Percentiles rank a stretch among this genome's conserved stretches.
phyloP scores from a whole-genome alignment of 2,888 invertebrate genomes.

The Pterostichus niger region DNA sequence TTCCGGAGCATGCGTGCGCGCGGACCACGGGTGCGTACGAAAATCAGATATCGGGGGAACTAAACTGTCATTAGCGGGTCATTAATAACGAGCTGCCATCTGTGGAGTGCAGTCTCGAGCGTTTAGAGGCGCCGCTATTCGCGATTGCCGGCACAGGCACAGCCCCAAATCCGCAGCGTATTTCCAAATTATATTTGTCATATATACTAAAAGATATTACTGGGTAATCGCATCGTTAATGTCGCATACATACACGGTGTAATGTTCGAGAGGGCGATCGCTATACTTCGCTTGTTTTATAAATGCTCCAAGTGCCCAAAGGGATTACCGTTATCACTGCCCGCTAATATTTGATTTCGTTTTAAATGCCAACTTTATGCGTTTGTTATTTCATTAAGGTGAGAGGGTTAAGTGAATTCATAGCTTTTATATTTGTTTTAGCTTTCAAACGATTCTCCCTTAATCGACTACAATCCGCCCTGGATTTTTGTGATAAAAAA shows the following conservation, averaged over 20 bases:
- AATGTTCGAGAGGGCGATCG: slow-evolving; percentile 1
- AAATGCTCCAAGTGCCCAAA: slow-evolving; percentile 6
- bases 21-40: slow-evolving; percentile 58
- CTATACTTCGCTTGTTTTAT: slow-evolving; percentile 20
- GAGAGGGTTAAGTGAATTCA: slow-evolving; percentile 53
- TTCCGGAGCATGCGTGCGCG: slow-evolving; percentile 25
- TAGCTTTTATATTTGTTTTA: slow-evolving; percentile 50
- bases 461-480: slow-evolving; percentile 27
- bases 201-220: slow-evolving; percentile 60
- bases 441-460: not conserved
- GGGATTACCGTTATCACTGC: slow-evolving; percentile 52
- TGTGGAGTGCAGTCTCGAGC: slow-evolving; percentile 60
- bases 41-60: slow-evolving; percentile 67
- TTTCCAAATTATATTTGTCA: slow-evolving; percentile 50
- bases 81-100: slow-evolving; percentile 67
- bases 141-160: not conserved
- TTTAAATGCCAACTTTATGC: slow-evolving; percentile 60
- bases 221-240: slow-evolving; percentile 50
- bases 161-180: not conserved
- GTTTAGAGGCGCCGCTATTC: slow-evolving; percentile 8
- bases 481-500: slow-evolving; percentile 31
- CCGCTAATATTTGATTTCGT: slow-evolving; percentile 59
- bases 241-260: slow-evolving; percentile 26
- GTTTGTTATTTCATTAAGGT: slow-evolving; percentile 62
- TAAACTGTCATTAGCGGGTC: slow-evolving; percentile 67